Base-by-base conservation (phyloP, 2,888 invertebrate species). In the Drosophila imparisetae region DNA sequence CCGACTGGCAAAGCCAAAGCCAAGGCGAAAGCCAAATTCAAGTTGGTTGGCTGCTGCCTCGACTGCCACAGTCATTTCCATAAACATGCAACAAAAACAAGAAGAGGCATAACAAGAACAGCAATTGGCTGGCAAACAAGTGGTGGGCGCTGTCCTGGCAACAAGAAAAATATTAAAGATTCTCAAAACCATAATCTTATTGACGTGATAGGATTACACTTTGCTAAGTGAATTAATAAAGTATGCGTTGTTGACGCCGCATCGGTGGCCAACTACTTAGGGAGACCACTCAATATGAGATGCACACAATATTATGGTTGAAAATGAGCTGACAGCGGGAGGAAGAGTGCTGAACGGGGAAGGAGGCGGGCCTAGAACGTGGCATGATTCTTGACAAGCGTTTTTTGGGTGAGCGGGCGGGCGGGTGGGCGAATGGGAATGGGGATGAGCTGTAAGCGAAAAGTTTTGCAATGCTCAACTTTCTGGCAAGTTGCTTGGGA, bases 141-240 rank as follows among this genome's bases (percentile, higher is more conserved):
- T 40, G 27, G 68, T 21, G 32, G 38, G 30, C 15, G 55, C 53
- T 36, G 38, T 57, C 18, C 27, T 40, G 60, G 68, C 68, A 74
- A 73, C 75, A 71, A 75, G 71, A 78, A 75, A 90, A 89, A 87
- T 89, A 87, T 87, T 89, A 86, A 89, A 89, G 89, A 90, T 90
- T 87, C 90, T 83, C 72, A 86, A 90, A 90, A 86, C 90, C 89
- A 88, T 88, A 88, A 88, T 89, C 87, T 89, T 88, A 88, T 88
- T 90, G 87, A 88, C 87, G 87, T 88, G 87, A 88, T 88, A 89
- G 87, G 87, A 88, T 88, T 88, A 88, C 87, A 88, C 90, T 88
- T 88, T 90, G 89, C 90, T 88, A 88, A 88, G 87, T 88, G 87
- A 88, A 88, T 88, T 88, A 88, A 88, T 90, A 89, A 90, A 90